These are phyloP conservation scores for Pollenia griseotomentosa DNA, from an alignment of 2,888 invertebrate species.

Conservation along the genomic window DNA sequence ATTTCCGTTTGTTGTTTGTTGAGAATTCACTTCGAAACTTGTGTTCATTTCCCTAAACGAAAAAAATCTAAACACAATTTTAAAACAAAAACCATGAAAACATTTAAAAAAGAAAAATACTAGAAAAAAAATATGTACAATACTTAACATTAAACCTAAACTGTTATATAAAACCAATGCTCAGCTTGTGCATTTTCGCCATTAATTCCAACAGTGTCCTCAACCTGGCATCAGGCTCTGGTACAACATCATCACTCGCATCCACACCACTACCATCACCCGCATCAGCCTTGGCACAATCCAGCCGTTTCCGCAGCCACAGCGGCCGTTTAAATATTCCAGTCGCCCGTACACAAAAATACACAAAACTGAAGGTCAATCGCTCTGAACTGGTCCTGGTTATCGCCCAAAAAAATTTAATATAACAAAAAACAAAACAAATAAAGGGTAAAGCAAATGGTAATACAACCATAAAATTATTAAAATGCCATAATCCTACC, in stretches of 20 bases:
- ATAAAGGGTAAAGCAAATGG: conserved; percentile 35
- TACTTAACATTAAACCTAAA: conserved; percentile 63
- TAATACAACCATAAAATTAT: conserved; percentile 16
- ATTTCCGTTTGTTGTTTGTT: conserved; percentile 23
- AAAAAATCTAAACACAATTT: conserved; percentile 68
- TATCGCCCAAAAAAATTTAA: neutral
- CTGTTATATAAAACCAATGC: conserved; percentile 76
- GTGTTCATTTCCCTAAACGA: conserved; percentile 45
- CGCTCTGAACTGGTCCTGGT: conserved; percentile 37
- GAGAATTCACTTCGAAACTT: conserved; percentile 40
- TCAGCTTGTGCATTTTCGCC: conserved; percentile 84
- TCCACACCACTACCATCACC: conserved; percentile 82
- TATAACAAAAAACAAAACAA: conserved; percentile 10
- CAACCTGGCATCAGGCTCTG: conserved; percentile 84
- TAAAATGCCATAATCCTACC: conserved; percentile 9
- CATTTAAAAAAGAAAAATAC: conserved; percentile 62
- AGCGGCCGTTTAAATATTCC: conserved; percentile 81
- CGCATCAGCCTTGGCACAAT: conserved; percentile 84
- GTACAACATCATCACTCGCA: conserved; percentile 83
- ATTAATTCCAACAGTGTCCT: conserved; percentile 84
- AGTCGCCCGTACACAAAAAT: conserved; percentile 24
- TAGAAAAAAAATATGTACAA: conserved; percentile 35
- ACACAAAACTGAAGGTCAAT: conserved; percentile 38
- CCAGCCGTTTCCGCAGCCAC: conserved; percentile 82
- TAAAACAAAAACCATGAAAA: conserved; percentile 73